phyloP scores from a whole-genome alignment of 2,113 vertebrate genomes.

The Zosterops borbonicus region DNA sequence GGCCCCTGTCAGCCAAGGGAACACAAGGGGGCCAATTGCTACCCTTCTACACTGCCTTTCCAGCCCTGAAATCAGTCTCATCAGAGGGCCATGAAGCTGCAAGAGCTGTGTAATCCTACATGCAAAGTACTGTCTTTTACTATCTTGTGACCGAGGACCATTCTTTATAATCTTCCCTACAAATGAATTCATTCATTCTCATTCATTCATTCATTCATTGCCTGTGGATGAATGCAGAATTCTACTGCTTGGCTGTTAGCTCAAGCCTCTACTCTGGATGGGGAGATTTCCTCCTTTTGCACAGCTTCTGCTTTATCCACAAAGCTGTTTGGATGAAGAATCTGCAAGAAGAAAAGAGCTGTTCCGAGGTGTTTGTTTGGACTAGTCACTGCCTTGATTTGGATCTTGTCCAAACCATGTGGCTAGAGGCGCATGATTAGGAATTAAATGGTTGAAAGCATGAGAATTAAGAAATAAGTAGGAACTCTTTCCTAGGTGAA shows the following conservation, averaged over 20 bases:
- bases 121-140: neutral
- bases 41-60: neutral
- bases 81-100: neutral
- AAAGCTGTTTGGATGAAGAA: slow-evolving; percentile 10
- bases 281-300: neutral
- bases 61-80: neutral
- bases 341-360: neutral
- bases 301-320: slow-evolving; percentile 9
- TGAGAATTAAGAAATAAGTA: slow-evolving; percentile 55
- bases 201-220: neutral
- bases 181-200: neutral
- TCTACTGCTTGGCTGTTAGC: neutral
- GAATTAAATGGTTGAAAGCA: slow-evolving; percentile 61
- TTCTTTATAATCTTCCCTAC: neutral
- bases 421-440: slow-evolving; percentile 54
- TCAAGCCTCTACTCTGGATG: neutral
- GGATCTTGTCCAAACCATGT: slow-evolving; percentile 48
- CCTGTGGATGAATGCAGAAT: neutral
- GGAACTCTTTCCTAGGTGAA: neutral
- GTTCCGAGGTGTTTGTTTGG: slow-evolving; percentile 46
- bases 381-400: slow-evolving; percentile 12
- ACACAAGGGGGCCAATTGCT: fast-evolving
- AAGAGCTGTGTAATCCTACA: neutral
- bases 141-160: neutral
- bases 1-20: neutral